Conservation (phyloP, 2,888 invertebrate species). For the Didymodactylos carnosus region DNA sequence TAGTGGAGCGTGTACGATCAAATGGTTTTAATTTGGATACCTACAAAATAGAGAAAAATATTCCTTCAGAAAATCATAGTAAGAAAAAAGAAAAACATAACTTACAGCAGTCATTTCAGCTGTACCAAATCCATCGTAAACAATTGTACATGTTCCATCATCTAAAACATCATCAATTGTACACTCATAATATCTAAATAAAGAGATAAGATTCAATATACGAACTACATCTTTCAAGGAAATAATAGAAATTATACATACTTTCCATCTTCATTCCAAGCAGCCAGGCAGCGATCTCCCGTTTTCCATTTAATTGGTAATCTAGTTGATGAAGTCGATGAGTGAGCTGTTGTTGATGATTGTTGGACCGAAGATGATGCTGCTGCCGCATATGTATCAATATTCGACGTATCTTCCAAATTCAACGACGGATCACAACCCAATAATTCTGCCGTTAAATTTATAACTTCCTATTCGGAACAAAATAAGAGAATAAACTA, state of each 20-base stretch:
- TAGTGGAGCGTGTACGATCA: background rate
- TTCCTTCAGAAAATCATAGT: no score
- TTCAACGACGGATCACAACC: slow-evolving; percentile 16
- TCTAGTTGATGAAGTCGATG: slow-evolving; percentile 3
- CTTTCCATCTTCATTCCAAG: slow-evolving; percentile 76
- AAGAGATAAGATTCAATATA: no score
- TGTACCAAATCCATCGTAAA: slow-evolving; percentile 63
- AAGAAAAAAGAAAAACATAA: no score
- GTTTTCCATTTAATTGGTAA: slow-evolving; percentile 55
- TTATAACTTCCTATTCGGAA: slow-evolving; percentile 67
- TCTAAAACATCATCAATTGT: slow-evolving; percentile 64
- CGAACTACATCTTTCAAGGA: no score
- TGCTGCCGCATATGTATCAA: no score
- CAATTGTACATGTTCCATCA: slow-evolving; percentile 62
- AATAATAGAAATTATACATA: no score
- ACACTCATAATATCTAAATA: slow-evolving; percentile 59
- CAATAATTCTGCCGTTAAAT: slow-evolving; percentile 59
- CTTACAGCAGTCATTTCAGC: slow-evolving; percentile 51
- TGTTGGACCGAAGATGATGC: background rate
- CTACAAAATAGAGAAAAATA: background rate
- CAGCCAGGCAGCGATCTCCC: slow-evolving; percentile 74
- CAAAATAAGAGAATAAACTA: no score
- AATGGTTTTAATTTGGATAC: background rate
- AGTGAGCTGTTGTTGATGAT: background rate
- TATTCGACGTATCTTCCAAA: slow-evolving; percentile 14